Evolutionary conservation across 2,797 vertebrate species (phyloP).

Genomic region (Spea hammondii): DNA sequence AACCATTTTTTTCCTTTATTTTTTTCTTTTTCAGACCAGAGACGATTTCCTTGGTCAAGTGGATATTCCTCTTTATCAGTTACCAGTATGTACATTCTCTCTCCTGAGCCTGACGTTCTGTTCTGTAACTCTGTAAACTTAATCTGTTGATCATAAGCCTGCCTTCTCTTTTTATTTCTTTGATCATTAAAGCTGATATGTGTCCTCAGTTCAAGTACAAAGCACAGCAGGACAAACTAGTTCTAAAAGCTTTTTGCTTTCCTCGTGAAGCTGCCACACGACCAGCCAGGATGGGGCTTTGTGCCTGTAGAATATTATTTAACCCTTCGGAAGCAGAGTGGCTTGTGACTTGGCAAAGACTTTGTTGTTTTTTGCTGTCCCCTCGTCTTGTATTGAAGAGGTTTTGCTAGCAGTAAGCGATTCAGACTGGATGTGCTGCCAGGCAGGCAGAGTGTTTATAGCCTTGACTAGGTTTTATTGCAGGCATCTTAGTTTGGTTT

Average conservation of each 20-base stretch:
- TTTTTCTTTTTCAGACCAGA: slow-evolving; percentile 76
- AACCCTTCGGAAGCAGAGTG: not conserved
- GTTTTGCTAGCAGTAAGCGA: slow-evolving; percentile 33
- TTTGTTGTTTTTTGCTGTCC: slow-evolving; percentile 1
- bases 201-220: slow-evolving; percentile 22
- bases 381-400: slow-evolving; percentile 13
- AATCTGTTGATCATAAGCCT: slow-evolving; percentile 35
- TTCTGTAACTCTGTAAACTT: slow-evolving; percentile 20
- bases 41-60: slow-evolving; percentile 98
- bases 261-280: not conserved
- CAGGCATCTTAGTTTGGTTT: slow-evolving; percentile 34
- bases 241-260: slow-evolving; percentile 2
- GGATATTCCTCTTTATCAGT: slow-evolving; percentile 92
- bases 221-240: slow-evolving; percentile 9
- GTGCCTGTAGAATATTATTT: not conserved
- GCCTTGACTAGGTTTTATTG: slow-evolving; percentile 41
- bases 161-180: slow-evolving; percentile 10
- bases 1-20: slow-evolving; percentile 51
- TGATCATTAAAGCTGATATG: slow-evolving; percentile 34
- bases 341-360: not conserved
- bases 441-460: slow-evolving; percentile 43
- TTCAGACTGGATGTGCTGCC: slow-evolving; percentile 49
- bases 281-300: slow-evolving; percentile 2
- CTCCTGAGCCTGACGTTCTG: slow-evolving; percentile 18
- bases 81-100: slow-evolving; percentile 74